Conservation (phyloP, 2,888 invertebrate genomes). For the Drosophila mettleri region DNA sequence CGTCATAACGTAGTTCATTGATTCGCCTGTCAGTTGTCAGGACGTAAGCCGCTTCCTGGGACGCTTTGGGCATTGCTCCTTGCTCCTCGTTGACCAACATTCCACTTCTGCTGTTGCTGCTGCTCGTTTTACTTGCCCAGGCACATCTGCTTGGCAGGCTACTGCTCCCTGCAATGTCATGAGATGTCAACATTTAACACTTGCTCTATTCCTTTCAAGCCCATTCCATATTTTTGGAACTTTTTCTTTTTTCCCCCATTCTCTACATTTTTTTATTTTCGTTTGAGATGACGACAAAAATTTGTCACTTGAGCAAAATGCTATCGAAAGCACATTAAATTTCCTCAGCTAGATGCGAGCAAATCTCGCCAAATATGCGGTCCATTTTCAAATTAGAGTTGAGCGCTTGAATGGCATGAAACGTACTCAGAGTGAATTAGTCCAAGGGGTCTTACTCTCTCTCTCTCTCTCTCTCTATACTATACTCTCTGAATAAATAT, state of each 20-base stretch:
- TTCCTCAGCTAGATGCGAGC: constrained; percentile 24
- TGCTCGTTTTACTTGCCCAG: constrained; percentile 26
- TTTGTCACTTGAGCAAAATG: constrained; percentile 75
- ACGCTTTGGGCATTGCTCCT: constrained; percentile 31
- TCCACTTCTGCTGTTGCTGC: constrained; percentile 20
- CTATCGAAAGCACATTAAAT: constrained; percentile 74
- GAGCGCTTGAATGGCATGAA: constrained; percentile 59
- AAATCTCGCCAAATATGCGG: constrained; percentile 30
- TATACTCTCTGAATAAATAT: constrained; percentile 16
- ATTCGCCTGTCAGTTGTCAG: constrained; percentile 78
- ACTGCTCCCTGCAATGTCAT: constrained; percentile 73
- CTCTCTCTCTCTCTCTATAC: too few relatives aligned
- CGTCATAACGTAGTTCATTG: constrained; percentile 77
- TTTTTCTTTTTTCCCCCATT: constrained; percentile 44
- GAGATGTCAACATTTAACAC: constrained; percentile 80
- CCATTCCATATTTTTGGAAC: constrained; percentile 27
- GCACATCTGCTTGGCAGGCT: constrained; percentile 47
- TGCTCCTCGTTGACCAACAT: constrained; percentile 59
- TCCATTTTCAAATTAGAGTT: constrained; percentile 43
- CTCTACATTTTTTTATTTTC: constrained; percentile 18
- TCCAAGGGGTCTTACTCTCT: too few relatives aligned
- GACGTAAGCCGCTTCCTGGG: constrained; percentile 71
- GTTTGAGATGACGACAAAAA: constrained; percentile 56
- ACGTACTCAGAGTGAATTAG: too few relatives aligned
- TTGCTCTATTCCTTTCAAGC: constrained; percentile 67